Base-by-base conservation (phyloP, 2,797 vertebrate species). In the Poecile montanus region DNA sequence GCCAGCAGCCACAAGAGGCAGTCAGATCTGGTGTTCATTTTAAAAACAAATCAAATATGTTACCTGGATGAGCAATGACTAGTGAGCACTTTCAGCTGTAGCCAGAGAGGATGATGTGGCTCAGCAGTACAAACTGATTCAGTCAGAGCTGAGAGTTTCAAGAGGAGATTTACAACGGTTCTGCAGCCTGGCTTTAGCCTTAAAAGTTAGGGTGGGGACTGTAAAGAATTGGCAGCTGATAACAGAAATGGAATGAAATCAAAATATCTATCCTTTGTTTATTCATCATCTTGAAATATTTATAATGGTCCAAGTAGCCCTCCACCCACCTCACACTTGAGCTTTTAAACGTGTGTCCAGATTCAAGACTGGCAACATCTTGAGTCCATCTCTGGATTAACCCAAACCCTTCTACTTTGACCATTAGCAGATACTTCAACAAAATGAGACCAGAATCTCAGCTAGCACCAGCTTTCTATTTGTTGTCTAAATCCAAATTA, bases 201-300 rank as follows among this genome's bases (percentile, higher is more conserved):
- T 75, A 77, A 77, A 58, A 70, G 47, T 83, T 85, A 72, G 95
- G 91, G 96, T 62, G 82, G 88, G 21, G 90, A 94, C 82, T 62
- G 50, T 85, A 89, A 85, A 88, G 85, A 92, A 79, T 65, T 97
- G 91, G 96, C 94, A 94, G 56, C 63, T 89, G 82, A 76, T 95
- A 77, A 96, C 60, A 97, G 88, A 91, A 88, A 87, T 73, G 36
- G 91, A 95, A 91, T 57, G 53, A 93, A 96, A 95, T 61, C 89
- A 95, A 86, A 96, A 88, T 90, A 96, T 95, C 93, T 95, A 81
- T 90, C 70, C 45, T 90, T 93, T 95, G 67, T 91, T 95, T 91
- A 95, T 90, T 81, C 90, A 76, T 94, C 91, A 85, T 94, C 83
- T 93, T 95, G 91, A 92, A 94, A 89, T 84, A 93, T 89, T 93